Conservation (phyloP, 2,797 vertebrate genomes). For the Euthynnus affinis region DNA sequence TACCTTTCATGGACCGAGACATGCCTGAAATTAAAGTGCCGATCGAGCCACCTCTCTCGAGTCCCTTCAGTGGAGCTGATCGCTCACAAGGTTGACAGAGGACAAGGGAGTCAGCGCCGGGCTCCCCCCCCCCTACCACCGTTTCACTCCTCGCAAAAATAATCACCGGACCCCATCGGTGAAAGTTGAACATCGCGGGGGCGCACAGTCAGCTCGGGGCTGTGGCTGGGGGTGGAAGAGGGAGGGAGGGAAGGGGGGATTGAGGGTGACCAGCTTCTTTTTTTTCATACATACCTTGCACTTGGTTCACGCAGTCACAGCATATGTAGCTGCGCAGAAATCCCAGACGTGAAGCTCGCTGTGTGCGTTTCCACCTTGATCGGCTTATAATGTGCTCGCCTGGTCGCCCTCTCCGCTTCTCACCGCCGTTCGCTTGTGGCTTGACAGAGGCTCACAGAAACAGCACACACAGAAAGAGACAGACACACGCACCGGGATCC, state of each 20-base stretch:
- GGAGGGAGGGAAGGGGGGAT: too few species aligned
- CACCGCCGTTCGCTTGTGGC: slow-evolving; percentile 60
- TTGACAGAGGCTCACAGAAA: slow-evolving; percentile 64
- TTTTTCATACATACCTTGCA: slow-evolving; percentile 75
- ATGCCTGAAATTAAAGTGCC: slow-evolving; percentile 1
- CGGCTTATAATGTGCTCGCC: slow-evolving; percentile 80
- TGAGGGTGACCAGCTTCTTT: too few species aligned
- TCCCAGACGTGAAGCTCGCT: slow-evolving; percentile 69
- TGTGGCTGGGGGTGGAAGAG: neutral
- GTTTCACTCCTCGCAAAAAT: slow-evolving; percentile 28
- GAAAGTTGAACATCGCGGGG: slow-evolving; percentile 40
- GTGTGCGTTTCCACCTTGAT: slow-evolving; percentile 83
- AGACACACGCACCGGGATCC: slow-evolving; percentile 73
- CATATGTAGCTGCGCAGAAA: slow-evolving; percentile 72
- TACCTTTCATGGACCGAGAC: slow-evolving; percentile 29
- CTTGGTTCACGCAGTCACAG: slow-evolving; percentile 69
- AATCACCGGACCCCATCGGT: slow-evolving; percentile 54
- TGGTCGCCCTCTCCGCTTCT: slow-evolving; percentile 57
- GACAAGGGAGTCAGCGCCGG: slow-evolving; percentile 52
- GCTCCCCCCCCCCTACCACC: neutral
- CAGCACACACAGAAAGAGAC: slow-evolving; percentile 34
- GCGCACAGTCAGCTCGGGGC: slow-evolving; percentile 8
- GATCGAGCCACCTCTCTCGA: neutral
- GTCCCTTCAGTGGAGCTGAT: neutral
- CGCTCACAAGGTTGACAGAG: slow-evolving; percentile 76